phyloP scores from a whole-genome alignment of 1,140 invertebrate genomes.

The Ceratina calcarata region DNA sequence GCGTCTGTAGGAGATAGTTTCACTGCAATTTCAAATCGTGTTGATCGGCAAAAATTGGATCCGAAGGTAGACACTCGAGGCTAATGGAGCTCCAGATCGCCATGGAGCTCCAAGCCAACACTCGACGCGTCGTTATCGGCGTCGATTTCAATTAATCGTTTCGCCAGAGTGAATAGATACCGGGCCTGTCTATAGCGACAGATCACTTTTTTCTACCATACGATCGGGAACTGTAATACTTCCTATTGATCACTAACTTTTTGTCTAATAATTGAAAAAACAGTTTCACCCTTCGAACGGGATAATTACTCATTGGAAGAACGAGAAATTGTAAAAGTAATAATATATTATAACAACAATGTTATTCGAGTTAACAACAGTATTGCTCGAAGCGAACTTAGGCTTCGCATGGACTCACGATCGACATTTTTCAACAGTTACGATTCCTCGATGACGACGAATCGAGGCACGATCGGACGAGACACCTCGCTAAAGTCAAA shows the following conservation, averaged over 20 bases:
- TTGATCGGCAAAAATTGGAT: slow-evolving; percentile 25
- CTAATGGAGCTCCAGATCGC: slow-evolving; percentile 23
- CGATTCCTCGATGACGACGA: too few relatives aligned
- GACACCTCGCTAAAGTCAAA: slow-evolving; percentile 4
- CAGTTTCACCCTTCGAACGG: too few relatives aligned
- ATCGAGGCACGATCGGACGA: background rate
- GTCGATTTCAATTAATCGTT: slow-evolving; percentile 32
- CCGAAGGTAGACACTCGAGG: slow-evolving; percentile 26
- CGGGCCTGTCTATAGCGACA: background rate
- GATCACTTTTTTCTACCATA: slow-evolving; percentile 1
- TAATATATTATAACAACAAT: too few relatives aligned
- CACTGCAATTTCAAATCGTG: slow-evolving; percentile 6
- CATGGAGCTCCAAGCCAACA: slow-evolving; percentile 23
- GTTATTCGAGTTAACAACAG: too few relatives aligned
- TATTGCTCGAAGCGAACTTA: too few relatives aligned
- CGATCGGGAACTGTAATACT: slow-evolving; percentile 5
- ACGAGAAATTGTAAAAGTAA: too few relatives aligned
- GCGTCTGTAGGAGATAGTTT: background rate
- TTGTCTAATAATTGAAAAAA: background rate
- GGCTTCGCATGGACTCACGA: too few relatives aligned
- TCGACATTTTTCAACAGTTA: too few relatives aligned
- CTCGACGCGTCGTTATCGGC: slow-evolving; percentile 30
- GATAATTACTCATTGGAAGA: too few relatives aligned
- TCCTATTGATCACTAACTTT: background rate
- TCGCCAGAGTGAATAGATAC: slow-evolving; percentile 27